Evolutionary conservation across 2,113 vertebrate species (phyloP).

Genomic region (Serinus canaria): DNA sequence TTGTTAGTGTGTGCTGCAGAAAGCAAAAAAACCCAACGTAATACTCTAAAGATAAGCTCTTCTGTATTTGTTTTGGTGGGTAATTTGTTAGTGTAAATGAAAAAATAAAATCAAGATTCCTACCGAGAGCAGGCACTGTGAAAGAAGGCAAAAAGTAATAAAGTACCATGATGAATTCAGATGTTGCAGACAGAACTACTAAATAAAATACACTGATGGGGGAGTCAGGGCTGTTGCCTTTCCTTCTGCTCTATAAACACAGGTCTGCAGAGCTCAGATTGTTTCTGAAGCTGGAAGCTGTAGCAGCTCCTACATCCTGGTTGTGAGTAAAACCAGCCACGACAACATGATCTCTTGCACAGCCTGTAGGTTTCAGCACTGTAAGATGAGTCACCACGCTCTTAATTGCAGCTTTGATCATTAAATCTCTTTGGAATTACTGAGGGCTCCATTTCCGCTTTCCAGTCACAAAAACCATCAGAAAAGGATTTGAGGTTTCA

Average conservation of each 20-base stretch:
- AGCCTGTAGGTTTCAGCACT: conserved; percentile 5
- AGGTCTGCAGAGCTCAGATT: not conserved
- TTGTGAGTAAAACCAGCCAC: conserved; percentile 28
- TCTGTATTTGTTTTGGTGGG: not conserved
- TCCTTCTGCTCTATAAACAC: conserved; percentile 19
- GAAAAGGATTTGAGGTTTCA: conserved; percentile 32
- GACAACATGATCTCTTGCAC: not conserved
- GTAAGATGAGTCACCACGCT: conserved; percentile 23
- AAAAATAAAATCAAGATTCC: not conserved
- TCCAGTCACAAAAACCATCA: not conserved
- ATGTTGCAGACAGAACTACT: not conserved
- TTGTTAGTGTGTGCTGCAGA: not conserved
- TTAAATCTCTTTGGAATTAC: conserved; percentile 36
- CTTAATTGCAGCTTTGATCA: conserved; percentile 51
- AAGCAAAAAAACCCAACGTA: not conserved
- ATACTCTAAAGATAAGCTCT: not conserved
- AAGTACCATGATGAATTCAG: not conserved
- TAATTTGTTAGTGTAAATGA: not conserved
- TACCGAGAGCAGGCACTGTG: not conserved
- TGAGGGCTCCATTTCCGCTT: not conserved
- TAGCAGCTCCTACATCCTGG: not conserved
- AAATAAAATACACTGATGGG: conserved; percentile 11
- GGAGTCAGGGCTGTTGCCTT: not conserved
- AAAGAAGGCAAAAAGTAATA: not conserved
- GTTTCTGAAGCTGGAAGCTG: conserved; percentile 16